Conservation (phyloP, 2,797 vertebrate species). For the Rhyacichthys aspro region DNA sequence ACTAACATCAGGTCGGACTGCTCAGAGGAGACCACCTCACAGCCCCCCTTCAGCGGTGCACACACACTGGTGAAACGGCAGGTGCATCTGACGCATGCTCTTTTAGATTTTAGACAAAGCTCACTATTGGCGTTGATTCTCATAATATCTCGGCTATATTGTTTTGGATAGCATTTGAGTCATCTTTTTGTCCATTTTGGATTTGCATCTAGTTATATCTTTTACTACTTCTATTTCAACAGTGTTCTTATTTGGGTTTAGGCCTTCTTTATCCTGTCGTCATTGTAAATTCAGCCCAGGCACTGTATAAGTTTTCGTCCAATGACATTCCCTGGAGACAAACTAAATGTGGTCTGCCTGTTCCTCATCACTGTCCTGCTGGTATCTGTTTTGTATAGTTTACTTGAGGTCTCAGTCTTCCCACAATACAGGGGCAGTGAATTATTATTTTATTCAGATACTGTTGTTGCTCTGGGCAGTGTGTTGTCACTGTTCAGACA, state of each 20-base stretch:
- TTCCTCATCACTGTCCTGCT: not conserved
- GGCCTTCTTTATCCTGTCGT: no score
- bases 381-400: not conserved
- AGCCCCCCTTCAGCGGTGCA: not conserved
- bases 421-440: not conserved
- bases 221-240: no score
- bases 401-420: not conserved
- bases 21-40: constrained; percentile 32
- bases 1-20: constrained; percentile 54
- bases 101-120: not conserved
- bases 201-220: no score
- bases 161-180: no score
- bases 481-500: no score
- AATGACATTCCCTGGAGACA: not conserved
- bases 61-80: not conserved
- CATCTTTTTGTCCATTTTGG: no score
- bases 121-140: not conserved
- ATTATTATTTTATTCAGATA: no score
- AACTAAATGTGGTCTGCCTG: not conserved
- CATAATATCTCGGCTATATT: no score
- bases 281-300: no score
- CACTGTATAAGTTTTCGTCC: no score
- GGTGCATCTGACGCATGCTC: not conserved
- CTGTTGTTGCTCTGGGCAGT: no score
- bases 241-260: no score